Evolutionary conservation across 2,113 vertebrate species (phyloP), one percentile per base, ranked within the genome.

Genomic region (Sorex fumeus): DNA sequence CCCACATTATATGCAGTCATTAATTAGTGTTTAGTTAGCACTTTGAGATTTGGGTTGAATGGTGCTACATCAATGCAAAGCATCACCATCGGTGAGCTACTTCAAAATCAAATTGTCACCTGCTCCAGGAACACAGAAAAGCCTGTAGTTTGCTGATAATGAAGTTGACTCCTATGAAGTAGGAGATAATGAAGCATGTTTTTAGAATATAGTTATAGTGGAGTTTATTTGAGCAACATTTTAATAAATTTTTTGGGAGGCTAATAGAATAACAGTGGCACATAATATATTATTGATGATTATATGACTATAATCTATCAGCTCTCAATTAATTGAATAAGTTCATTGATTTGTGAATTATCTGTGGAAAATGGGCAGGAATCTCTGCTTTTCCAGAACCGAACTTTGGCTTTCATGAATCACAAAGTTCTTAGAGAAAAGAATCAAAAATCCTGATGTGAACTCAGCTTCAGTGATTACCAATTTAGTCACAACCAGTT

Each of bases 141-240:
- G 90, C 79, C 75, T 96, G 95, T 21, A 40, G 83, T 88, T 86
- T 81, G 75, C 90, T 94, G 90, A 96, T 95, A 94, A 96, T 93
- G 86, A 91, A 94, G 69, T 45, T 18, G 1, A 23, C 18, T 57
- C 40, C 28, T 15, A 2, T 50, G 2, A 40, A 40, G 40, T 40
- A 40, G 40, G 40, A 40, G 40, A 40, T 40, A 40, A 40, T 40
- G 40, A 40, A 40, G 4, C 16, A 25, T 15, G 27, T 50, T 83
- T 77, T 32, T 75, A 50, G n/a, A 77, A 90, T 80, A 47, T 43
- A 72, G 70, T 53, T 36, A 76, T 71, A 72, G 47, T 91, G 45
- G 23, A 70, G 67, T 91, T 93, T 92, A 80, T 53, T 72, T 88
- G 32, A 80, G 36, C 28, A 74, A 82, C 34, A 80, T 93, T 76